Evolutionary conservation across 64 coral and sea anemone species (phyloP).

Genomic region (Pocillopora verrucosa): DNA sequence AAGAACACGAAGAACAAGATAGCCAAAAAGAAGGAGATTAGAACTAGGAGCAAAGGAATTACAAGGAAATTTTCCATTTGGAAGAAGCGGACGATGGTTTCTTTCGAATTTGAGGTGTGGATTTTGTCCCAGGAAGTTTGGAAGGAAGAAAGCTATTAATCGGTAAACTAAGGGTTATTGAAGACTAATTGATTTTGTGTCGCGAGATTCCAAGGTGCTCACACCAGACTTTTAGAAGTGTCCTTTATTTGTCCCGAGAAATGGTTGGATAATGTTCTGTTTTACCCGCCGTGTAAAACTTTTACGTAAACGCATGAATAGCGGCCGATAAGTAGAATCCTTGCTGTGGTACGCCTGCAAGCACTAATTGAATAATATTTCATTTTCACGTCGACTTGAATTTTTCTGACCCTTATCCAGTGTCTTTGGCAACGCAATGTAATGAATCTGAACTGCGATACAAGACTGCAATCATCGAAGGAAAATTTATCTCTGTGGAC

Average conservation of each 20-base stretch:
- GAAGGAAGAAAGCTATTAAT: not conserved
- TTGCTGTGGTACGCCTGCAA: not conserved
- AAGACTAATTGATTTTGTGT: not conserved
- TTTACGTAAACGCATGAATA: too few species aligned
- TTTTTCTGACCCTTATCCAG: not conserved
- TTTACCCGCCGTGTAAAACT: not conserved
- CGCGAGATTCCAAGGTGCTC: not conserved
- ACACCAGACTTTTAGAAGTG: not conserved
- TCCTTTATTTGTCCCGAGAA: not conserved
- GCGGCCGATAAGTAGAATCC: not conserved
- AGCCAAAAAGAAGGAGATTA: not conserved
- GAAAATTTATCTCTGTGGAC: not conserved
- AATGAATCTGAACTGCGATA: not conserved
- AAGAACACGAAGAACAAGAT: not conserved
- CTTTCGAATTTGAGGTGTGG: not conserved
- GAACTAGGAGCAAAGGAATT: not conserved
- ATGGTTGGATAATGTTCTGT: not conserved
- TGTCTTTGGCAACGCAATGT: not conserved
- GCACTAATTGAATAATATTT: not conserved
- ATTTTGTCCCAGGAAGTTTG: not conserved
- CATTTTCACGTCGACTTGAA: not conserved
- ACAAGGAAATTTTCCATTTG: not conserved
- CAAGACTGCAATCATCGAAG: constrained; percentile 18
- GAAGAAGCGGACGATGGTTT: not conserved
- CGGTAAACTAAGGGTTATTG: not conserved